Percentiles rank a stretch among this genome's conserved stretches.
phyloP scores from a whole-genome alignment of 2,113 vertebrate genomes.

The Strigops habroptila region DNA sequence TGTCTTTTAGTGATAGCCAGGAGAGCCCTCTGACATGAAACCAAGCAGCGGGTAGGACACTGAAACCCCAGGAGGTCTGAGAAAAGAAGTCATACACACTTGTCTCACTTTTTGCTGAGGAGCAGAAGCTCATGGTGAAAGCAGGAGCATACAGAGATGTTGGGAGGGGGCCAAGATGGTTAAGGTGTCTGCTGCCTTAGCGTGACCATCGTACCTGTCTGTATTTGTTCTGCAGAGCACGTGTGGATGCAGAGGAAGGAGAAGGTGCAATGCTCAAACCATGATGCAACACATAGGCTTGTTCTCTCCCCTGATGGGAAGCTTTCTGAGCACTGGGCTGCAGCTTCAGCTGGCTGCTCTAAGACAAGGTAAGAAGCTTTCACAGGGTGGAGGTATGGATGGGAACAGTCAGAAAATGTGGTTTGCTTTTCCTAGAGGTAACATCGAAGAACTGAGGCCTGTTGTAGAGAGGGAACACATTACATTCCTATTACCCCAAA shows the following conservation, averaged over 20 bases:
- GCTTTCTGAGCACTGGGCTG: background rate
- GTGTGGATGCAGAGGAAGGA: rapidly evolving
- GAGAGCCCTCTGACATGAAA: background rate
- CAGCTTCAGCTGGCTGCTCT: background rate
- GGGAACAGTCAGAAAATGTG: background rate
- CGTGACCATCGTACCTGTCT: rapidly evolving
- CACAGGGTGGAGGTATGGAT: background rate
- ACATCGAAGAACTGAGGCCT: background rate
- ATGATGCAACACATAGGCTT: background rate
- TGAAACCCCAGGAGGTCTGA: background rate
- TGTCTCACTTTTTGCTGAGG: background rate
- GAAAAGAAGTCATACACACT: background rate
- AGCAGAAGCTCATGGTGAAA: background rate
- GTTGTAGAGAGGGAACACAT: background rate
- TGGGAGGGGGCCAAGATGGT: background rate
- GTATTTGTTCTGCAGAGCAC: background rate
- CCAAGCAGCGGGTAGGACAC: background rate
- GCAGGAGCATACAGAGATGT: background rate
- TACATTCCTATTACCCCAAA: background rate
- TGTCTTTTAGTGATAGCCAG: background rate
- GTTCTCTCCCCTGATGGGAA: background rate
- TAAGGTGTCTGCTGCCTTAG: background rate
- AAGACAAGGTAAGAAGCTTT: background rate
- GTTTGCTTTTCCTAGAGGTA: background rate
- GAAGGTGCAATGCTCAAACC: background rate